Percentiles rank a stretch among this genome's conserved stretches.
phyloP scores from a whole-genome alignment of 2,797 vertebrate genomes.

The Danio jaintianensis region DNA sequence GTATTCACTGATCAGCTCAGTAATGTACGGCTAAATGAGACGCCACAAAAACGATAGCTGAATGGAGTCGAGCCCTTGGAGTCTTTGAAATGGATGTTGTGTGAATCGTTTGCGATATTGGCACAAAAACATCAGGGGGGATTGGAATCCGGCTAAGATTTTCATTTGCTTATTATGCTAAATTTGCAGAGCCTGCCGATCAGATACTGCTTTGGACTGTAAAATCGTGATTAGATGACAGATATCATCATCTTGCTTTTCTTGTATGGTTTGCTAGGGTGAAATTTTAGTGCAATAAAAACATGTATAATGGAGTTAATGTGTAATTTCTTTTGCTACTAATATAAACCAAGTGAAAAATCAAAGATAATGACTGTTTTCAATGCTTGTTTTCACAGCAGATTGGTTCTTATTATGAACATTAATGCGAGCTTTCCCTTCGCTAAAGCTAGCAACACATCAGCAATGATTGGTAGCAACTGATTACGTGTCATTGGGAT shows the following conservation, averaged over 20 bases:
- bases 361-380: not conserved
- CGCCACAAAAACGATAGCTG: constrained; percentile 33
- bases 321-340: not conserved
- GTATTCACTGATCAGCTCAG: constrained; percentile 25
- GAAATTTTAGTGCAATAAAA: not conserved
- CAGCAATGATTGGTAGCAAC: too few relatives aligned
- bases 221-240: not conserved
- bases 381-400: not conserved
- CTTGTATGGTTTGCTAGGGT: not conserved
- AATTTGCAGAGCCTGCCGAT: not conserved
- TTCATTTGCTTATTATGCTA: constrained; percentile 24
- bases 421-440: not conserved
- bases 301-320: not conserved
- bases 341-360: not conserved
- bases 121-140: constrained; percentile 18
- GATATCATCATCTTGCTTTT: not conserved
- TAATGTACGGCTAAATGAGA: constrained; percentile 28
- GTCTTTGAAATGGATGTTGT: constrained; percentile 23
- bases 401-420: not conserved
- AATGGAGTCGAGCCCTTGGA: constrained; percentile 21
- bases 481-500: too few relatives aligned
- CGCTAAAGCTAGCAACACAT: too few relatives aligned
- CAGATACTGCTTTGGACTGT: constrained; percentile 7
- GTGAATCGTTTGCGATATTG: constrained; percentile 25
- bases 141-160: not conserved